A percentile compares a stretch with the other conserved stretches of the same genome.
These are phyloP conservation scores for Platysternon megacephalum DNA, from an alignment of 2,113 vertebrate genomes.

Conservation along the genomic window DNA sequence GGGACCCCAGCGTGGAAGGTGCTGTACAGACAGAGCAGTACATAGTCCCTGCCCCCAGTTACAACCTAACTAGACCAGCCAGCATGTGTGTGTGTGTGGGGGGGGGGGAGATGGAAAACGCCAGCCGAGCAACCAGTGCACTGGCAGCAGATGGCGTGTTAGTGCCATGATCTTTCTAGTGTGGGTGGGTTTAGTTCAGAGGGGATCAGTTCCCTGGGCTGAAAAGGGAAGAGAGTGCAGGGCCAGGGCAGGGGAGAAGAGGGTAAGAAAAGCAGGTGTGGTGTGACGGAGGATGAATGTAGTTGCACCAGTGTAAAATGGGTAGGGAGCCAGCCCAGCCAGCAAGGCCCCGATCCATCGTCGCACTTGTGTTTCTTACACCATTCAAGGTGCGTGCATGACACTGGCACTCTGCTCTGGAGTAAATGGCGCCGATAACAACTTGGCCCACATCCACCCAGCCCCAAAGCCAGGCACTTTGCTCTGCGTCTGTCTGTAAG, in stretches of 20 bases:
- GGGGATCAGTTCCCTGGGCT: neutral
- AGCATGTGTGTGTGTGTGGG: too few species aligned
- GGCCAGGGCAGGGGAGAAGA: neutral
- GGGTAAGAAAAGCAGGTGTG: neutral
- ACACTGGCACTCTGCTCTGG: too few species aligned
- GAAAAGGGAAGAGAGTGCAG: neutral
- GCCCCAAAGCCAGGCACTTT: neutral
- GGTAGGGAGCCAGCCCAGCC: too few species aligned
- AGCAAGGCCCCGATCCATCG: neutral
- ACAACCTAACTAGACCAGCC: too few species aligned
- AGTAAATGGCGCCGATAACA: neutral
- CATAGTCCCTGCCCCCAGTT: neutral
- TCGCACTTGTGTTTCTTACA: neutral
- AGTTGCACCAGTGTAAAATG: neutral
- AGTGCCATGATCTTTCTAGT: too few species aligned
- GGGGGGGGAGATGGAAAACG: too few species aligned
- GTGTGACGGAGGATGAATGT: neutral
- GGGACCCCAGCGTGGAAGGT: neutral
- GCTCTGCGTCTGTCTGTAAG: neutral
- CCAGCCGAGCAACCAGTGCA: too few species aligned
- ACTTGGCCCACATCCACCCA: neutral
- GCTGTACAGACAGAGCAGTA: neutral
- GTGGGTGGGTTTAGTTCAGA: neutral
- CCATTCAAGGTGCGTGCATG: neutral
- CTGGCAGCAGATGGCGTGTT: too few species aligned